Percentiles rank a stretch among this genome's conserved stretches.
Conservation (phyloP, 2,888 invertebrate genomes). For the Petrolisthes manimaculis region DNA sequence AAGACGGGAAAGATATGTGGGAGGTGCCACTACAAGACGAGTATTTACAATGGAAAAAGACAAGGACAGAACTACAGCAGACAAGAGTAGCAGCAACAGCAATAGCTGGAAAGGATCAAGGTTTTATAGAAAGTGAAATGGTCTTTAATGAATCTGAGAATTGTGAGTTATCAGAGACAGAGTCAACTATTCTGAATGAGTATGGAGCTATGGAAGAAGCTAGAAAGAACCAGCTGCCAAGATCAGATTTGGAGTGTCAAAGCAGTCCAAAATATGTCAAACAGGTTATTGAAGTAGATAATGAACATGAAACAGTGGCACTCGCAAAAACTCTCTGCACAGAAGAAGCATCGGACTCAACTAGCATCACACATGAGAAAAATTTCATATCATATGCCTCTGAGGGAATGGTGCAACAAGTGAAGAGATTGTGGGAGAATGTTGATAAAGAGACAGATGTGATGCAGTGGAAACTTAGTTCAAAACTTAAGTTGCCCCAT, state of each 20-base stretch:
- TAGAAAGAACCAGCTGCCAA: neutral
- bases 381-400: neutral
- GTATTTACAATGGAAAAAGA: constrained; percentile 16
- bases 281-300: neutral
- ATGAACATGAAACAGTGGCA: neutral
- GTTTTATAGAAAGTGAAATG: neutral
- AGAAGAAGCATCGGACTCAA: too few relatives aligned
- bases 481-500: neutral
- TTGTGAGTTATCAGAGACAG: constrained; percentile 29
- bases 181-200: constrained; percentile 8
- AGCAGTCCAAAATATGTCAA: neutral
- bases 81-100: neutral
- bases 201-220: neutral
- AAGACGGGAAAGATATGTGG: constrained; percentile 31
- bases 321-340: too few relatives aligned
- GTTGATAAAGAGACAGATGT: neutral
- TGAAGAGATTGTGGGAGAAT: neutral
- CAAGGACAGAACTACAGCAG: neutral
- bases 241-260: neutral
- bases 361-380: neutral
- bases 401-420: neutral
- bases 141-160: constrained; percentile 5
- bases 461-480: neutral
- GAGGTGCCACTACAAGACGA: constrained; percentile 14
- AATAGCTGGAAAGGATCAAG: neutral